Conservation (phyloP, 2,888 invertebrate species). For the Uloborus plumipes region DNA sequence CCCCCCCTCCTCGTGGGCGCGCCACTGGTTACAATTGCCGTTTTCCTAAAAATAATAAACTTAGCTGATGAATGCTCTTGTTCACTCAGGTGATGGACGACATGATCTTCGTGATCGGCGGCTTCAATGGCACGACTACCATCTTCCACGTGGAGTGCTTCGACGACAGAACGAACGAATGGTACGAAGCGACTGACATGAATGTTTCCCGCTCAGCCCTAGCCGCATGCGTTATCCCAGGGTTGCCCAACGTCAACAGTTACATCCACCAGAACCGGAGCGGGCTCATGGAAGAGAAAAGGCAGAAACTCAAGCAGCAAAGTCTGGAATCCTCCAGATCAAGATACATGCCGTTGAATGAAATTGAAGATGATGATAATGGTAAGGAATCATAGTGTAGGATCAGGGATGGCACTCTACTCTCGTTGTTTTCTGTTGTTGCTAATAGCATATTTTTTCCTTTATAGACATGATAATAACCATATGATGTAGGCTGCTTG, state of each 20-base stretch:
- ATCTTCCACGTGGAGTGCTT: constrained; percentile 84
- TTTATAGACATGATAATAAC: too few species aligned
- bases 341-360: neutral
- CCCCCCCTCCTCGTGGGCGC: too few species aligned
- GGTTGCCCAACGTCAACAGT: constrained; percentile 70
- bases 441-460: too few species aligned
- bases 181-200: constrained; percentile 81
- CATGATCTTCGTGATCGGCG: constrained; percentile 85
- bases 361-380: neutral
- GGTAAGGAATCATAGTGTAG: neutral
- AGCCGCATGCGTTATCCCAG: constrained; percentile 83
- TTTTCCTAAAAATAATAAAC: neutral
- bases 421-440: too few species aligned
- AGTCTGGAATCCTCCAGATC: neutral
- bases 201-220: constrained; percentile 85
- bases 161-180: constrained; percentile 78
- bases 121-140: constrained; percentile 82
- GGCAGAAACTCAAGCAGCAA: constrained; percentile 80
- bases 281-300: constrained; percentile 87
- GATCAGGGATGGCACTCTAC: neutral
- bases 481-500: too few species aligned
- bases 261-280: constrained; percentile 85
- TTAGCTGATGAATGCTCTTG: neutral
- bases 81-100: constrained; percentile 77
- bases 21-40: neutral